These are phyloP conservation scores for Marmota monax DNA, from an alignment of 2,113 vertebrate species.

Conservation along the genomic window DNA sequence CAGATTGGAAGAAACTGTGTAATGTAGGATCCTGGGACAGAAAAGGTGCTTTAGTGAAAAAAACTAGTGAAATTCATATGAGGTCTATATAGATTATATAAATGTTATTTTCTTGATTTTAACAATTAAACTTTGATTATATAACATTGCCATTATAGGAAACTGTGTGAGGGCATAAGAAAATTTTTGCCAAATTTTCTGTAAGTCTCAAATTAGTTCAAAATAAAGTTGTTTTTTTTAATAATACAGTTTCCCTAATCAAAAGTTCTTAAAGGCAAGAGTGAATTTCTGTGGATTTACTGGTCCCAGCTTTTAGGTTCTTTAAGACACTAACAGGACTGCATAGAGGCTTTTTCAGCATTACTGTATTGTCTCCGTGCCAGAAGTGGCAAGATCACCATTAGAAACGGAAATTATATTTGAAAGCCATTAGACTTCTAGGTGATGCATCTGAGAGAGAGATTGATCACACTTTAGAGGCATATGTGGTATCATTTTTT, in stretches of 20 bases:
- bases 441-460: too few species aligned
- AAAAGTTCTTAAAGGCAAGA: too few species aligned
- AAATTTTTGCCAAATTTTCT: background rate
- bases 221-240: background rate
- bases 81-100: background rate
- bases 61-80: background rate
- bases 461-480: too few species aligned
- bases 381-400: too few species aligned
- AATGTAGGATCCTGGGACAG: background rate
- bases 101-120: background rate
- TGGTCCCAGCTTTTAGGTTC: too few species aligned
- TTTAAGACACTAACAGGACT: too few species aligned
- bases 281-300: too few species aligned
- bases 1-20: background rate
- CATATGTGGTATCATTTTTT: too few species aligned
- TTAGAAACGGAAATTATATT: too few species aligned
- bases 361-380: too few species aligned
- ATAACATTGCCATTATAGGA: background rate
- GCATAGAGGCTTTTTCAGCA: too few species aligned
- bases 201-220: background rate
- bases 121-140: background rate
- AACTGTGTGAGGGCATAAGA: background rate
- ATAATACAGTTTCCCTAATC: background rate
- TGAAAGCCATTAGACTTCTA: too few species aligned
- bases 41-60: background rate